phyloP scores from a whole-genome alignment of 2,888 invertebrate species.

The Aproaerema taeniolella region DNA sequence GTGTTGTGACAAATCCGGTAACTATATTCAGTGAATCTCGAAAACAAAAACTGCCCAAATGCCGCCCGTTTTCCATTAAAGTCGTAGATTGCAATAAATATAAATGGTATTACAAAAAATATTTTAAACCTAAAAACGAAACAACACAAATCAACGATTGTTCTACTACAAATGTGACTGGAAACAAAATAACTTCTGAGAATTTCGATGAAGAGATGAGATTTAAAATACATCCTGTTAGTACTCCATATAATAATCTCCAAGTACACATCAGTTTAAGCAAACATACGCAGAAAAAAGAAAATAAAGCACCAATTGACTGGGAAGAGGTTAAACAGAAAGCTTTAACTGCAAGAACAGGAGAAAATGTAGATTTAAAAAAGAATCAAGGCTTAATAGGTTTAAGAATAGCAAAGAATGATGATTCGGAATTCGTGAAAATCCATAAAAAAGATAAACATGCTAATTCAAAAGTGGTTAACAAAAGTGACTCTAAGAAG shows the following conservation, averaged over 20 bases:
- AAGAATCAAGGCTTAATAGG: slow-evolving; percentile 41
- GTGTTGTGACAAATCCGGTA: slow-evolving; percentile 18
- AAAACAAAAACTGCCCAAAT: slow-evolving; percentile 20
- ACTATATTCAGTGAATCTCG: slow-evolving; percentile 20
- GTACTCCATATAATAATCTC: background rate
- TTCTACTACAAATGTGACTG: background rate
- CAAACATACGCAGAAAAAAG: no score
- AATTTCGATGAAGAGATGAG: no score
- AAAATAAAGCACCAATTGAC: no score
- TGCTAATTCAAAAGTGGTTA: no score
- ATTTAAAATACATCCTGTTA: slow-evolving; percentile 13
- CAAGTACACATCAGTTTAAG: no score
- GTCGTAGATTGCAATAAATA: slow-evolving; percentile 26
- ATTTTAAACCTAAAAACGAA: background rate
- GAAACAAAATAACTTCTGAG: background rate
- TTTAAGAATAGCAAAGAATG: slow-evolving; percentile 23
- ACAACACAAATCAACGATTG: background rate
- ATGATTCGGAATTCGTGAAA: no score
- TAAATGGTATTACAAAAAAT: slow-evolving; percentile 21
- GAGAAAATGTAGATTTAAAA: slow-evolving; percentile 38
- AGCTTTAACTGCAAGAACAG: no score
- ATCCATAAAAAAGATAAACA: no score
- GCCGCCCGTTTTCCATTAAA: slow-evolving; percentile 21
- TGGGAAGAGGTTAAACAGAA: no score
- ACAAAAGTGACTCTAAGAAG: no score